Base-by-base conservation (phyloP, 2,797 vertebrate species). In the Lateolabrax maculatus region DNA sequence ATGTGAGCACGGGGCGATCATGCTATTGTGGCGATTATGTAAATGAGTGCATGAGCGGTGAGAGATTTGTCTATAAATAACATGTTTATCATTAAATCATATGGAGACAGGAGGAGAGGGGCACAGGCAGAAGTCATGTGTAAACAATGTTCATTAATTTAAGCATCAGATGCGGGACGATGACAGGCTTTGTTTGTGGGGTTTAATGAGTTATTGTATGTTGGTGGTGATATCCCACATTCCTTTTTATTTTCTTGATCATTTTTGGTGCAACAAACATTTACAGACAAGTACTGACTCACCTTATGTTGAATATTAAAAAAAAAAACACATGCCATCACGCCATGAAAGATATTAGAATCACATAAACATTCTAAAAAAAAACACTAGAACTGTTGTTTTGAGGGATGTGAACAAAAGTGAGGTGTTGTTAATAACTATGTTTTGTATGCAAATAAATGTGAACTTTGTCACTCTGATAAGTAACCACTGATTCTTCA, bases 31-130 rank as follows among this genome's bases (percentile, higher is more conserved):
- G 23, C 2, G 29, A 52, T 81, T 75, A 82, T 82, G 83, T 53
- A 78, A 85, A 90, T 84, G 60, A 84, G 58, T 0, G 0, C 12
- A 27, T 27, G 51, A 29, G 61, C 3, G 1, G 1, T 31, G 36
- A 18, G 60, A 75, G 43, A 56, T 48, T 57, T 19, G n/a, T 64
- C 60, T 58, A 79, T 69, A 71, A 77, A 87, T 81, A 79, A 77
- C 70, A 69, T 11, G 11, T 76, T 78, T 74, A 55, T 71, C 53
- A 78, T 79, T 58, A 75, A 69, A 66, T 74, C 3, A 57, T 41
- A 34, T 56, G 0, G 56, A 51, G 36, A 34, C 49, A 44, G 56
- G 57, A 55, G 39, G 56, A 57, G 4, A 21, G 55, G n/a, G 9
- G n/a, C 34, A 3, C 9, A 27, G 16, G 11, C 31, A 34, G 23